Base-by-base conservation (phyloP, 2,113 vertebrate species). In the Scartelaos histophorus region DNA sequence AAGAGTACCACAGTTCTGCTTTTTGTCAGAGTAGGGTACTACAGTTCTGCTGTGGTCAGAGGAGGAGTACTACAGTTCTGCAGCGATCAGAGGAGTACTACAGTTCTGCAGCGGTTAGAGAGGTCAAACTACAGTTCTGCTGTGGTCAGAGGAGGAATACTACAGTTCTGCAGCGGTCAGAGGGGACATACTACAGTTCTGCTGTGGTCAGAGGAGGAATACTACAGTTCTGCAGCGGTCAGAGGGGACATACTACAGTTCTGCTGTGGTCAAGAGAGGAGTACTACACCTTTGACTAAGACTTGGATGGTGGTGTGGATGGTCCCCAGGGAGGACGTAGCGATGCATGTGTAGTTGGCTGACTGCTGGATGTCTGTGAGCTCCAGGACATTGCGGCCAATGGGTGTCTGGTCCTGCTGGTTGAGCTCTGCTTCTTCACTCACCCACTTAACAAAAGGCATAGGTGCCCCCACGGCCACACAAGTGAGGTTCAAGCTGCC, bases 361-460 rank as follows among this genome's bases (percentile, higher is more conserved):
- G 98, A 98, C 11, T 96, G 95, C 3, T 94, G 38, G 57, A 99
- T 95, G 80, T 95, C 96, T 85, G 90, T 95, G 69, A 99, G 93
- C 87, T 98, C 96, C 75, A 99, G 91, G 61, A 99, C 95, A 0
- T 98, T 99, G 74, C 98, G 95, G 60, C 98, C 98, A 0, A 99
- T 92, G 0, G 97, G 97, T 95, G 97, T 96, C 89, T 98, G 95
- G 0, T 98, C 96, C 75, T 98, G 96, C 85, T 94, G 95, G 80
- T 97, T 98, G 73, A 99, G 93, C 60, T 98, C 96, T 74, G 92
- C 92, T 1, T 94, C 93, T 0, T 95, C 96, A 57, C 91, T 91
- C 93, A 95, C 95, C 98, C 98, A 99, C 92, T 98, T 98, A 71
- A 99, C 96, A 0, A 95, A 97, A 45, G 98, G 98, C 98, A 99